Percentiles rank a stretch among this genome's conserved stretches.
phyloP scores from a whole-genome alignment of 1,140 invertebrate species.

The Aporrectodea caliginosa region DNA sequence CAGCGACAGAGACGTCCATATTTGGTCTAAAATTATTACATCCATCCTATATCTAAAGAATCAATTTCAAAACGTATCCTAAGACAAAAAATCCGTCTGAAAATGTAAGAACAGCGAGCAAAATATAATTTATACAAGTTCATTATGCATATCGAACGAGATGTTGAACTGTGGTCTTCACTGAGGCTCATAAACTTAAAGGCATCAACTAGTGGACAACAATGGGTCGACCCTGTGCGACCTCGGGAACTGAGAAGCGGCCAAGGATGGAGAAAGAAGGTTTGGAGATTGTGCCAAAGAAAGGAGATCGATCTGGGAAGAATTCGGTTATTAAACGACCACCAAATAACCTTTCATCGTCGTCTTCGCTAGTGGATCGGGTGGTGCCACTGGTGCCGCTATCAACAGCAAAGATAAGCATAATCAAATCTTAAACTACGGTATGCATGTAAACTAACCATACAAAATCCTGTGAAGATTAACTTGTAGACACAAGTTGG shows the following conservation, averaged over 20 bases:
- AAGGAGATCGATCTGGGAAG: not conserved
- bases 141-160: no score
- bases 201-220: not conserved
- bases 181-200: not conserved
- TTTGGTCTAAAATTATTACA: no score
- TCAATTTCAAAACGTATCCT: no score
- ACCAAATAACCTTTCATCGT: not conserved
- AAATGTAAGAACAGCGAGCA: no score
- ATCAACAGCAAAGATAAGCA: slow-evolving; percentile 38
- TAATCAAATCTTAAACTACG: slow-evolving; percentile 42
- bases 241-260: no score
- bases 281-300: not conserved
- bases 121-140: no score
- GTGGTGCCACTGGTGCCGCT: not conserved
- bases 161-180: no score
- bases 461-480: slow-evolving; percentile 29
- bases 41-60: no score
- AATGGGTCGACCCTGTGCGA: not conserved
- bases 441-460: slow-evolving; percentile 40
- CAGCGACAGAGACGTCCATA: no score
- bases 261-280: not conserved
- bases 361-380: no score
- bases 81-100: no score
- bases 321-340: not conserved
- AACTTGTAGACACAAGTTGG: not conserved